Percentiles rank a stretch among this genome's conserved stretches.
Conservation (phyloP, 2,888 invertebrate species). For the Drosophila niveifrons region DNA sequence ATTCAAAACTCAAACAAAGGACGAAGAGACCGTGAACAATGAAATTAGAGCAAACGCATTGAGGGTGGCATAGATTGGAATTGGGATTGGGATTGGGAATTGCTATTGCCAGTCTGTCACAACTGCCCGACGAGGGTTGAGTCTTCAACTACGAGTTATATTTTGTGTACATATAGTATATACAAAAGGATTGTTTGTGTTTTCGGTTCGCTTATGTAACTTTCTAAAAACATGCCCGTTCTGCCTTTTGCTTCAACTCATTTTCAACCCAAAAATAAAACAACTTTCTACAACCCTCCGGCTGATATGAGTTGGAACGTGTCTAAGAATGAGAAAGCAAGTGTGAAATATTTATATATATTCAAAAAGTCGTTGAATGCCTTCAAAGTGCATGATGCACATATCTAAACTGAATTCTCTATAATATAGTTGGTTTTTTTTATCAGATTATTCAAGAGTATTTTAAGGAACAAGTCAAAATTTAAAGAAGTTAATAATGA, state of each 20-base stretch:
- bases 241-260: conserved; percentile 13
- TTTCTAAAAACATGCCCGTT: conserved; percentile 54
- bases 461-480: too few species aligned
- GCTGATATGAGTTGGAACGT: neutral
- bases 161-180: conserved; percentile 7
- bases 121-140: conserved; percentile 10
- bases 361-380: neutral
- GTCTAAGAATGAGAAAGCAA: neutral
- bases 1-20: conserved; percentile 74
- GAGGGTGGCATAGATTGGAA: conserved; percentile 60
- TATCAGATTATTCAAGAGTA: too few species aligned
- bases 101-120: neutral
- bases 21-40: conserved; percentile 75
- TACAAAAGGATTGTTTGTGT: conserved; percentile 69
- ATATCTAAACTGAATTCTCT: too few species aligned
- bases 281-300: conserved; percentile 29
- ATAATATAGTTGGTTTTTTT: too few species aligned
- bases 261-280: conserved; percentile 15
- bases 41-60: conserved; percentile 75
- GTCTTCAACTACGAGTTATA: conserved; percentile 8
- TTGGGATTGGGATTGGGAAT: neutral
- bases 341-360: neutral
- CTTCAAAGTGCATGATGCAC: neutral
- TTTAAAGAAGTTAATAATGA: too few species aligned
- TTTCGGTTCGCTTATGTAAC: conserved; percentile 63